A percentile compares a stretch with the other conserved stretches of the same genome.
These are phyloP conservation scores for Acanthosepion esculentum DNA, from an alignment of 2,888 invertebrate genomes.

Conservation along the genomic window DNA sequence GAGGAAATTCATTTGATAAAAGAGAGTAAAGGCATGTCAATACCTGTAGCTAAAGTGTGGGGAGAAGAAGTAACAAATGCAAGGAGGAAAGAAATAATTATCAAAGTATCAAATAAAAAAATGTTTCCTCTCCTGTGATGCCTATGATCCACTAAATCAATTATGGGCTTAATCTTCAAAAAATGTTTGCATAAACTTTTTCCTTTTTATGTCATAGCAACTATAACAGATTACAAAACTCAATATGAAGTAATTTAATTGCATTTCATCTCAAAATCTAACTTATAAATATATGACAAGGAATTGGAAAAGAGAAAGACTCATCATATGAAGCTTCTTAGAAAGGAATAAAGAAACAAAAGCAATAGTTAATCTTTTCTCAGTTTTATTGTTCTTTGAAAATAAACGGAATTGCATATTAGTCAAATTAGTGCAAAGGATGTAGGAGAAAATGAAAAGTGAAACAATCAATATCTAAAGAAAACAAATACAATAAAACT, in stretches of 20 bases:
- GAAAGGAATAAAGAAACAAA: not conserved
- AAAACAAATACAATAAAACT: not conserved
- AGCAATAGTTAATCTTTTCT: not conserved
- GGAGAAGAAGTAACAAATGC: not conserved
- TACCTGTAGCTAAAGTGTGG: not conserved
- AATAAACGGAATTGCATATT: not conserved
- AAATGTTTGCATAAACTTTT: not conserved
- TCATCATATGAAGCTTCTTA: not conserved
- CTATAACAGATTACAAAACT: not conserved
- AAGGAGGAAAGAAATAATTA: not conserved
- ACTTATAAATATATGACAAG: not conserved
- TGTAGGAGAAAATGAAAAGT: not conserved
- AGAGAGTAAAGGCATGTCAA: not conserved
- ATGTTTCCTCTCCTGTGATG: not conserved
- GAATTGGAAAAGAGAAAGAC: not conserved
- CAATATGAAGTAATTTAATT: not conserved
- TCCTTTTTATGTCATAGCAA: not conserved
- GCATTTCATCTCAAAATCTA: not conserved
- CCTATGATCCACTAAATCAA: constrained; percentile 6
- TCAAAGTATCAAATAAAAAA: not conserved
- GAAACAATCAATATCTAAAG: not conserved
- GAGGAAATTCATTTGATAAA: not conserved
- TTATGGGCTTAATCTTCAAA: not conserved
- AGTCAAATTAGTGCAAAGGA: not conserved
- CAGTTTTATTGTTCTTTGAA: not conserved